Evolutionary conservation across 2,888 invertebrate species (phyloP).

Genomic region (Balanococcus diminutus): DNA sequence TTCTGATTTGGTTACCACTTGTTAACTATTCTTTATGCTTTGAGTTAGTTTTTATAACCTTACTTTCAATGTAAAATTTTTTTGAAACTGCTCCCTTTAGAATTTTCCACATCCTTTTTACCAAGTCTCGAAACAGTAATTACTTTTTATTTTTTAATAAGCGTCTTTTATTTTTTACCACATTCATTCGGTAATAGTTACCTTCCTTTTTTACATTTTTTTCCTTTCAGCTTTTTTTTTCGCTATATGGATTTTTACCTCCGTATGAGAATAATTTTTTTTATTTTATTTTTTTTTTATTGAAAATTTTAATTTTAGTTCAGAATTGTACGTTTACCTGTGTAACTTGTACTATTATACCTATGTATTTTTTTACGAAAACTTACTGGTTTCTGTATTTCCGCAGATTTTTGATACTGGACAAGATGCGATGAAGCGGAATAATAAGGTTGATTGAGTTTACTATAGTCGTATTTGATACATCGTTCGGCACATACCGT

Average conservation of each 20-base stretch:
- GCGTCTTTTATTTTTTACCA: slow-evolving; percentile 36
- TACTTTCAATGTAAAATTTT: slow-evolving; percentile 30
- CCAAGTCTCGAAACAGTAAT: slow-evolving; percentile 28
- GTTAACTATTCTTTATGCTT: slow-evolving; percentile 29
- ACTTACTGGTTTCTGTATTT: not conserved
- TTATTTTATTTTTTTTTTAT: not conserved
- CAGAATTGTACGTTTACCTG: not conserved
- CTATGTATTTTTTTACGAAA: not conserved
- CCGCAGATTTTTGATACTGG: not conserved
- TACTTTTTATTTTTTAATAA: slow-evolving; percentile 44
- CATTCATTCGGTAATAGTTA: slow-evolving; percentile 22
- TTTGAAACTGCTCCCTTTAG: slow-evolving; percentile 42
- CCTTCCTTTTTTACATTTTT: slow-evolving; percentile 29
- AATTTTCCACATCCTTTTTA: slow-evolving; percentile 34
- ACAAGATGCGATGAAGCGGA: not conserved
- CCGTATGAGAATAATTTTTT: not conserved
- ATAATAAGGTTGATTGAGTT: slow-evolving; percentile 8
- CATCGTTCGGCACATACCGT: slow-evolving; percentile 59
- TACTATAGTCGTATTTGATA: slow-evolving; percentile 52
- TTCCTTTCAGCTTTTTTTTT: slow-evolving; percentile 15
- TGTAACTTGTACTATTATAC: not conserved
- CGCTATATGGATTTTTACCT: not conserved
- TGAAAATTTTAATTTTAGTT: not conserved
- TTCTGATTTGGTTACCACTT: slow-evolving; percentile 38
- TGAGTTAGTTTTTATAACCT: slow-evolving; percentile 29